Conservation (phyloP, 1,140 invertebrate species). For the Drosophila carrolli region DNA sequence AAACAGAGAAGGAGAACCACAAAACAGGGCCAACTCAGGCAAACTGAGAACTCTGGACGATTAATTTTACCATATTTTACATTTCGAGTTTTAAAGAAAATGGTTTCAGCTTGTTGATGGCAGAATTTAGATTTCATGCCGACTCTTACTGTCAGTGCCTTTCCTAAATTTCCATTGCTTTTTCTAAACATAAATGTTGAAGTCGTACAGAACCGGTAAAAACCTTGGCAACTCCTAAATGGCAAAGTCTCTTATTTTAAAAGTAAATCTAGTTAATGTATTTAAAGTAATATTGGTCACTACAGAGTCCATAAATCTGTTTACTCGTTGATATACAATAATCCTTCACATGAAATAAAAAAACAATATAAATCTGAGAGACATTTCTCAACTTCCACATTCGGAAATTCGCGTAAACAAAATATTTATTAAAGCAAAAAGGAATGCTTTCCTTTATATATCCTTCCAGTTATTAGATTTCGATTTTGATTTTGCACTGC, state of each 20-base stretch:
- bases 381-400: constrained; percentile 38
- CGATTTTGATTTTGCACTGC: too few species aligned
- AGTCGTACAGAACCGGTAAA: constrained; percentile 2
- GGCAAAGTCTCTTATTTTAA: too few species aligned
- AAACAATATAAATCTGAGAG: constrained; percentile 5
- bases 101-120: constrained; percentile 21
- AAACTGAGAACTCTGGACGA: constrained; percentile 56
- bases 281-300: too few species aligned
- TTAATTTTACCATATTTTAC: constrained; percentile 74
- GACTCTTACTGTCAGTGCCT: constrained; percentile 51
- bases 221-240: not conserved
- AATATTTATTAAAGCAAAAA: constrained; percentile 54
- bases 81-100: constrained; percentile 74
- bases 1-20: constrained; percentile 1
- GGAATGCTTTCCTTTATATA: too few species aligned
- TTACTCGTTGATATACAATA: too few species aligned
- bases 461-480: too few species aligned
- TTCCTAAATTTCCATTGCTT: constrained; percentile 73
- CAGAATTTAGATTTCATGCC: constrained; percentile 64
- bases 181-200: constrained; percentile 15
- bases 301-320: too few species aligned
- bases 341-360: too few species aligned
- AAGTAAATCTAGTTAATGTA: too few species aligned
- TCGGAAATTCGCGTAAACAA: constrained; percentile 41
- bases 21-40: constrained; percentile 17